Evolutionary conservation across 2,113 vertebrate species (phyloP).

Genomic region (Gadus chalcogrammus): DNA sequence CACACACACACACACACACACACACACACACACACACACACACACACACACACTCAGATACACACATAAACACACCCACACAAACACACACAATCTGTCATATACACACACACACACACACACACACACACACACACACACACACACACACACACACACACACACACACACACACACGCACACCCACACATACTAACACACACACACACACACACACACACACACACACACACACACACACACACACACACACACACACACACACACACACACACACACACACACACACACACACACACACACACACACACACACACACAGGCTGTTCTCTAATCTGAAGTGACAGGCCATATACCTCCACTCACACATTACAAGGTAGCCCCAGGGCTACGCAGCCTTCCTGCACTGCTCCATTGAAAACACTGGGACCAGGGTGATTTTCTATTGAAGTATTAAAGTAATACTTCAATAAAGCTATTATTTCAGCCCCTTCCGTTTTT

Average conservation of each 20-base stretch:
- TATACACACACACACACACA: slow-evolving; percentile 21
- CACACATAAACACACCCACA: neutral
- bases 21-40: too few species aligned
- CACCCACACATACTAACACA: too few species aligned
- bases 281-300: slow-evolving; percentile 11
- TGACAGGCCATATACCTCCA: slow-evolving; percentile 97
- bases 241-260: slow-evolving; percentile 9
- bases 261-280: slow-evolving; percentile 13
- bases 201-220: too few species aligned
- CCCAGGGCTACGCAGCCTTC: slow-evolving; percentile 75
- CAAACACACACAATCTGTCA: slow-evolving; percentile 2
- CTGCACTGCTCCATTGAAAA: slow-evolving; percentile 90
- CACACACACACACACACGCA: too few species aligned
- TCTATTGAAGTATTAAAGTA: slow-evolving; percentile 99
- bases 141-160: neutral
- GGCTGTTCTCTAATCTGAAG: slow-evolving; percentile 92
- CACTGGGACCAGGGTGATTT: slow-evolving; percentile 97
- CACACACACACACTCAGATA: neutral
- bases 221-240: neutral
- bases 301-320: slow-evolving; percentile 47
- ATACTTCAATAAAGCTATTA: slow-evolving; percentile 99
- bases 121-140: slow-evolving; percentile 34
- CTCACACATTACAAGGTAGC: slow-evolving; percentile 94
- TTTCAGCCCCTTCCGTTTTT: slow-evolving; percentile 70
- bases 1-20: too few species aligned